Percentiles rank a stretch among this genome's conserved stretches.
phyloP scores from a whole-genome alignment of 2,113 vertebrate genomes.

The Cinclus cinclus region DNA sequence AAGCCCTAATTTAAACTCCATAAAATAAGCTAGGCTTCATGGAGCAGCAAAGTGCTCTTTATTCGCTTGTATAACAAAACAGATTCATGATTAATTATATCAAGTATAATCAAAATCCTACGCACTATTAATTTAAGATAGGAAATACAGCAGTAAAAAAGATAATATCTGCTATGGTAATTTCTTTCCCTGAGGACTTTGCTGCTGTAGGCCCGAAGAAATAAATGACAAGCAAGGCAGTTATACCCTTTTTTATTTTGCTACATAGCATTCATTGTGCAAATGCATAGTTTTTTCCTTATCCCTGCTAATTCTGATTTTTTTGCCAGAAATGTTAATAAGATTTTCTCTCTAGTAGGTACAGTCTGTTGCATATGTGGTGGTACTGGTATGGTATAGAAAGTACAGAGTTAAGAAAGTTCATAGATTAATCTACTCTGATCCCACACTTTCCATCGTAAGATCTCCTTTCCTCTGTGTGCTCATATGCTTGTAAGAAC shows the following conservation, averaged over 20 bases:
- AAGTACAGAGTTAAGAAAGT: background rate
- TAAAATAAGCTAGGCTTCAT: background rate
- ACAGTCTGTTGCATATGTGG: background rate
- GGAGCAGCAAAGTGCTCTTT: background rate
- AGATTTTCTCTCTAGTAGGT: background rate
- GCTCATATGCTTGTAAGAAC: background rate
- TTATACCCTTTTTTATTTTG: background rate
- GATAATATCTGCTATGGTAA: conserved; percentile 1
- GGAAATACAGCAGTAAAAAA: conserved; percentile 2
- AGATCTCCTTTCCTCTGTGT: background rate
- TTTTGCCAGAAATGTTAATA: background rate
- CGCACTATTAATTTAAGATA: background rate
- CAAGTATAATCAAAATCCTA: conserved; percentile 31
- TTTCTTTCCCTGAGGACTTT: background rate
- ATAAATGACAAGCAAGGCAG: background rate
- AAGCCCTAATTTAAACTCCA: background rate
- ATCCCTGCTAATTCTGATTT: background rate
- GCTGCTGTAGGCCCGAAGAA: background rate
- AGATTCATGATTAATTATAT: background rate
- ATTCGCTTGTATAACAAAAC: background rate
- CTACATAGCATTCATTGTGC: background rate
- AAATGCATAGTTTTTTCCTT: background rate
- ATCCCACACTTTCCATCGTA: background rate
- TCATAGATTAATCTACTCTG: background rate
- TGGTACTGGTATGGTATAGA: background rate